A percentile compares a stretch with the other conserved stretches of the same genome.
These are phyloP conservation scores for Drosophila hamatofila DNA, from an alignment of 2,888 invertebrate species.

Conservation along the genomic window DNA sequence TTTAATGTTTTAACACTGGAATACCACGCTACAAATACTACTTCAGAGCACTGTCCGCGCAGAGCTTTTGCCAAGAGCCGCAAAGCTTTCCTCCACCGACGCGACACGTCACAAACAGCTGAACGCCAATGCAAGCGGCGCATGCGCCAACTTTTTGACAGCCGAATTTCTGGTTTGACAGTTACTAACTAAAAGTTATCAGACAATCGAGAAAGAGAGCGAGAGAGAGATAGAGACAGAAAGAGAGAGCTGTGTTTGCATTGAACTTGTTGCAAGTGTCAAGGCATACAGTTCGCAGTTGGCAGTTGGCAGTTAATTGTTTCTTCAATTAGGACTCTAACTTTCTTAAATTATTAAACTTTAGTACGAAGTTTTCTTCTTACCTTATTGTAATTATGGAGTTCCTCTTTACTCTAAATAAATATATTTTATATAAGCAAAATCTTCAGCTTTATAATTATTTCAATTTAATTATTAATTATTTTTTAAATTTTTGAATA, in stretches of 20 bases:
- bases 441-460: background rate
- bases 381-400: too few relatives aligned
- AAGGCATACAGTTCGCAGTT: conserved; percentile 12
- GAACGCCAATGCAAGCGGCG: conserved; percentile 34
- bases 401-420: too few relatives aligned
- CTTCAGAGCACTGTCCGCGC: conserved; percentile 27
- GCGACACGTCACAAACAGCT: conserved; percentile 57
- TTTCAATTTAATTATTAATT: too few relatives aligned
- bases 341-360: too few relatives aligned
- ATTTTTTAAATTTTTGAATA: too few relatives aligned
- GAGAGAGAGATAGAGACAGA: background rate
- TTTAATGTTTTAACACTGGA: conserved; percentile 77
- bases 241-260: conserved; percentile 15
- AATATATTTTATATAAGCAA: too few relatives aligned
- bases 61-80: conserved; percentile 36
- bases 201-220: conserved; percentile 5
- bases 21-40: conserved; percentile 38
- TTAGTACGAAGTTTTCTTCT: too few relatives aligned
- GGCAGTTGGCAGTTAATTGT: conserved; percentile 24
- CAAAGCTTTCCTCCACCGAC: conserved; percentile 17
- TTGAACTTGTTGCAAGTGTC: conserved; percentile 52
- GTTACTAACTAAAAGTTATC: conserved; percentile 22
- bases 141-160: conserved; percentile 57
- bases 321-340: background rate
- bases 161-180: conserved; percentile 36